Base-by-base conservation (phyloP, 2,113 vertebrate species). In the Passer montanus region DNA sequence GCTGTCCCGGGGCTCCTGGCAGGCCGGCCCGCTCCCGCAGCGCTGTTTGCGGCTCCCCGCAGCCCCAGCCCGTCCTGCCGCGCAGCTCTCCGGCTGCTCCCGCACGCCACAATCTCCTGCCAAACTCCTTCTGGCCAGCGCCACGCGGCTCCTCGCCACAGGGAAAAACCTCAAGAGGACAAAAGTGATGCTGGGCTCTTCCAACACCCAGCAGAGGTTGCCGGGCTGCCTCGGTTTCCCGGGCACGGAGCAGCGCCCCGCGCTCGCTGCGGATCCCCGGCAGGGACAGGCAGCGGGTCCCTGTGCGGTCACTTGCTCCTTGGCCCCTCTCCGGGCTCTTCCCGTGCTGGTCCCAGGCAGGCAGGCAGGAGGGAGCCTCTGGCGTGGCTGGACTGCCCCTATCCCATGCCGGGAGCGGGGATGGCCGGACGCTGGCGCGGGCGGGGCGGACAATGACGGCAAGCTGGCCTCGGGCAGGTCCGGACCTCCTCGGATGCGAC, bases 271-370 rank as follows among this genome's bases (percentile, higher is more conserved):
- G 46, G 68, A 70, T 43, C 43, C 35, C 4, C 5, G 62, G 49
- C 4, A 8, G 37, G 60, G 62, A 15, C 8, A 1, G 59, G 76
- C 84, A 24, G 80, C 7, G 3, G 47, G 24, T 55, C 62, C 12
- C 9, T 2, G 31, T 8, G 2, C 0, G 41, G 12, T 6, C 20
- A 75, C 9, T 13, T 0, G 16, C 46, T 70, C 77, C 70, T 26
- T 1, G 60, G 79, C 31, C 37, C 0, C 79, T 44, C 49, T 69
- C 63, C 4, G 5, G 64, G 49, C 44, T 74, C 53, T 24, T 33
- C 16, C 62, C 27, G 0, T 17, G 81, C 44, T 2, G 12, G 64
- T 47, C 10, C 41, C 3, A 3, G 69, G 56, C 68, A 13, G 79
- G 62, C 58, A 7, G 72, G 43, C 21, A 15, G 56, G 37, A 8